Evolutionary conservation across 2,888 invertebrate genomes (phyloP), one percentile per base, ranked within the genome.

Genomic region (Cistogaster globosa): DNA sequence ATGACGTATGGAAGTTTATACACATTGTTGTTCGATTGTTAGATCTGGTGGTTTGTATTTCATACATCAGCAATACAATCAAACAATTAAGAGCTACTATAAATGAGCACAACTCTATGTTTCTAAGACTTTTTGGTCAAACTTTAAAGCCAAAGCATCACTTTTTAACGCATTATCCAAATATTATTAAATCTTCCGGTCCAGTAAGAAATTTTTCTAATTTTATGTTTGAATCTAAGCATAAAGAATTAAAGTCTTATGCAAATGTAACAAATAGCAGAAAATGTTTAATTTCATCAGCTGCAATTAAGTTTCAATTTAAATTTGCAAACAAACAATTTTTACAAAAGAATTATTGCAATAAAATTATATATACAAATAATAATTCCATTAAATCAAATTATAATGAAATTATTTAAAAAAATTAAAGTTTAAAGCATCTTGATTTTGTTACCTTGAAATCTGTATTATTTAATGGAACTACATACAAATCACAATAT

Each of bases 81-180:
- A 57, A 42, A 14, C 22, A 42, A 16, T 12, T 67, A 1, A 67
- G 11, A 32, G 16, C 36, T 53, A 67, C 51, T 32, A 67, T 67
- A 11, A 51, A 7, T 11, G n/a, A 67, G 5, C 67, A 32, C 14
- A 67, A 51, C 12, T 14, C 45, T 45, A 14, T 67, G 32, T 68
- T 18, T 18, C n/a, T 68, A 18, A 11, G 22, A 42, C 20, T 69
- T 38, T 69, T n/a, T 57, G 55, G 16, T 2, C 22, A 57, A 32
- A 51, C n/a, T 36, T 16, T 67, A 22, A 67, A 67, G 3, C 53
- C 67, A 32, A 67, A 67, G 53, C 12, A 69, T n/a, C 6, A 57
- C n/a, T 69, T 69, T 36, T 32, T 67, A 3, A 67, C 36, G 0
- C 51, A 67, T 53, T 67, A 53, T 16, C 51, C 51, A 36, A 69